Base-by-base conservation (phyloP, 2,888 invertebrate species). In the Scaptomyza cyrtandrae region DNA sequence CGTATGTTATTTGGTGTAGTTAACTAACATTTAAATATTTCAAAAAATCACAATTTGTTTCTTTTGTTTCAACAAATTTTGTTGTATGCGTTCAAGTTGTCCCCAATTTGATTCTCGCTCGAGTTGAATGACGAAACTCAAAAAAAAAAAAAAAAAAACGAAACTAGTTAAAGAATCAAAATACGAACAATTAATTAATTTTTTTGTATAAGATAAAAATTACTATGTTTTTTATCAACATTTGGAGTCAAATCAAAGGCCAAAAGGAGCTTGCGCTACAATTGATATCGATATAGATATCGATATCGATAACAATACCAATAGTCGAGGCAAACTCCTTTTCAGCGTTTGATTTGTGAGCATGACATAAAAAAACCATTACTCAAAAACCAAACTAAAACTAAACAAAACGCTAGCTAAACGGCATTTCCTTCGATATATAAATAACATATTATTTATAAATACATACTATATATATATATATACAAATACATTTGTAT, bases 141-240 rank as follows among this genome's bases (percentile, higher is more conserved):
- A 39, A 0, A 55, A 49, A 66, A 50, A 37, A n/a, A 56, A 6
- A 49, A 49, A 16, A 6, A 61, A 59, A 7, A 31, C 7, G 7
- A n/a, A 19, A 19, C 9, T 31, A 27, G 31, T 9, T 11, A 33
- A 35, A 35, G 4, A 35, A 13, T 19, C 19, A 14, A 53, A 33
- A 43, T 44, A 48, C 68, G 57, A 68, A 67, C 52, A 55, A 56
- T 71, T 67, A 75, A 81, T 88, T 85, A 80, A 83, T 89, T 89
- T 88, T 89, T 89, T 89, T 89, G 89, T 89, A 89, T 89, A 83
- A 84, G 84, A 89, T 89, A 89, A 89, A 89, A 90, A 89, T 89
- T 89, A 89, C 89, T 89, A 89, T 90, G 90, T 90, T 89, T 89
- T 89, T 89, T 89, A 89, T 89, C 90, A 89, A 89, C 89, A 89